These are phyloP conservation scores for Plectropomus leopardus DNA, from an alignment of 2,113 vertebrate genomes.

Conservation along the genomic window DNA sequence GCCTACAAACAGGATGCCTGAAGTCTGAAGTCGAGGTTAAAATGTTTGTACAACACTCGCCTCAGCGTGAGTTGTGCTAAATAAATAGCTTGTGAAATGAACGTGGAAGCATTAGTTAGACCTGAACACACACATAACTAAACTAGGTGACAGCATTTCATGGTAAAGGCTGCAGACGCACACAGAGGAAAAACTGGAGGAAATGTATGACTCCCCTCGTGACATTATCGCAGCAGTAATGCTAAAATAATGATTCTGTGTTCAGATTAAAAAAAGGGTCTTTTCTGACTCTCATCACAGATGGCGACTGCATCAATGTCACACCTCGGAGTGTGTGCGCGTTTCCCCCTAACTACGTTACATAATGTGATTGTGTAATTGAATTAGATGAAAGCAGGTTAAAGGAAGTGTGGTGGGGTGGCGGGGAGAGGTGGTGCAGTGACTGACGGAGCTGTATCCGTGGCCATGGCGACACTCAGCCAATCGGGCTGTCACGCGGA, in stretches of 20 bases:
- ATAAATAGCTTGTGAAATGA: background rate
- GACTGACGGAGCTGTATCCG: slow-evolving; percentile 25
- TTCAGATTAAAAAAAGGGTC: background rate
- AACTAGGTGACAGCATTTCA: background rate
- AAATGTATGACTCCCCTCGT: background rate
- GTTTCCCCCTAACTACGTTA: background rate
- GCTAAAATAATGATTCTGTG: background rate
- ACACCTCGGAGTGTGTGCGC: slow-evolving; percentile 34
- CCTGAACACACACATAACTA: background rate
- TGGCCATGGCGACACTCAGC: slow-evolving; percentile 48
- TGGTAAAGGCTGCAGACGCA: background rate
- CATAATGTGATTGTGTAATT: slow-evolving; percentile 59
- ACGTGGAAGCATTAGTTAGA: background rate
- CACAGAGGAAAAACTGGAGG: background rate
- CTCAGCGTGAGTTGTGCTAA: background rate
- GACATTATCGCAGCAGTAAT: background rate
- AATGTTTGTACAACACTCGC: background rate
- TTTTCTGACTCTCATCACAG: background rate
- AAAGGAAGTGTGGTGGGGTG: slow-evolving; percentile 24
- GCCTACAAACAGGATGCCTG: no score
- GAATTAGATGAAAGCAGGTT: slow-evolving; percentile 58
- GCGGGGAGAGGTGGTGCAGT: background rate
- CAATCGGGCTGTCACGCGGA: slow-evolving; percentile 23
- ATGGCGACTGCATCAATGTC: slow-evolving; percentile 27
- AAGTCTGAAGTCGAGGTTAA: no score